phyloP scores from a whole-genome alignment of 2,888 invertebrate genomes.

The Branchellion lobata region DNA sequence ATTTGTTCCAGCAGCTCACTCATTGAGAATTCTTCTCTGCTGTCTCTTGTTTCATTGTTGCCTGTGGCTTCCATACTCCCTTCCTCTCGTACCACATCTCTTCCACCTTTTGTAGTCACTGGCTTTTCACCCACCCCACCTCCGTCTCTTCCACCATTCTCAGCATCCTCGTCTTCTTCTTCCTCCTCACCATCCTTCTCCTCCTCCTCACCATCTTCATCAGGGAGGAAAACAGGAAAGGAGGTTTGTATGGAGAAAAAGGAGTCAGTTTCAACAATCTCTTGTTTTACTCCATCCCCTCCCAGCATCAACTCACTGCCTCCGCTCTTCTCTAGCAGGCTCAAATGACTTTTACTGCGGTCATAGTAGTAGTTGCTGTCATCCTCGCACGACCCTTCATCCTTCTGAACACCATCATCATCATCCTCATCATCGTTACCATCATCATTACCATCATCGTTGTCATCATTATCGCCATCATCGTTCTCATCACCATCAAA shows the following conservation, averaged over 20 bases:
- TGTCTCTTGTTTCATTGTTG: background rate
- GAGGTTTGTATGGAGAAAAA: conserved; percentile 28
- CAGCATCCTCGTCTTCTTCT: background rate
- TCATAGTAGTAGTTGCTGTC: background rate
- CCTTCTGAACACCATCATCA: no score
- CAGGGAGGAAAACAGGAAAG: background rate
- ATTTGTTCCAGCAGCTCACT: conserved; percentile 26
- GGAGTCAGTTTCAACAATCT: conserved; percentile 11
- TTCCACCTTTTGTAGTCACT: no score
- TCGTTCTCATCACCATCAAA: background rate
- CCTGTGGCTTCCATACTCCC: background rate
- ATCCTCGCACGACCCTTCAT: background rate
- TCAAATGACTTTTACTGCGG: background rate
- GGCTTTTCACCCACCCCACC: no score
- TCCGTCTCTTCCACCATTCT: no score
- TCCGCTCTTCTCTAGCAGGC: no score
- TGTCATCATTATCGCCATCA: background rate
- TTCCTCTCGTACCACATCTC: no score
- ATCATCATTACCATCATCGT: background rate
- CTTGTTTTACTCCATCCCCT: conserved; percentile 3
- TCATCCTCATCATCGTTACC: background rate
- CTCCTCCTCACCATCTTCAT: background rate
- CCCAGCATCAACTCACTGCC: background rate
- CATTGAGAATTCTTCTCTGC: conserved; percentile 1
- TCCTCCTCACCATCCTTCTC: background rate